Percentiles rank a stretch among this genome's conserved stretches.
phyloP scores from a whole-genome alignment of 2,113 vertebrate species.

The Strigops habroptila region DNA sequence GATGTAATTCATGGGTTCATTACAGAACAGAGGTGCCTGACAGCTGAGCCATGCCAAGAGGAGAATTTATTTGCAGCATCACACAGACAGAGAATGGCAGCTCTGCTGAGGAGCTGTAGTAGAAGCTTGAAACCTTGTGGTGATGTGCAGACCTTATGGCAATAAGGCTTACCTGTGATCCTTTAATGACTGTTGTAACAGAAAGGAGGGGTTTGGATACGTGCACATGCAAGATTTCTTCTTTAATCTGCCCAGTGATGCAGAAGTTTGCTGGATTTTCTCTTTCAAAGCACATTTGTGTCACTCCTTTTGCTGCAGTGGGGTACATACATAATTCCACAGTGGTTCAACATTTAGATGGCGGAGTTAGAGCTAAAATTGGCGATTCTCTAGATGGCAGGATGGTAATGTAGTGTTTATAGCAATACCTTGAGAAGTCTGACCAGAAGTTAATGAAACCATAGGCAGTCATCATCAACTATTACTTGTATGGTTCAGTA shows the following conservation, averaged over 20 bases:
- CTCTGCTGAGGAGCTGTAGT: conserved; percentile 41
- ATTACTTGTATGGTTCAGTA: conserved; percentile 64
- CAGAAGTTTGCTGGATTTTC: background rate
- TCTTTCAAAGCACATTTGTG: background rate
- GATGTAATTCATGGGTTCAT: conserved; percentile 84
- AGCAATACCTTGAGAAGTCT: conserved; percentile 58
- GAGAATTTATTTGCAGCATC: conserved; percentile 75
- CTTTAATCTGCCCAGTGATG: background rate
- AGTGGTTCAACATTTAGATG: background rate
- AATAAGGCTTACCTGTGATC: conserved; percentile 13
- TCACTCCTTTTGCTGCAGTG: background rate
- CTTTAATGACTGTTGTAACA: background rate
- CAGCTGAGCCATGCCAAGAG: conserved; percentile 80
- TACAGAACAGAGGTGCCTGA: conserved; percentile 76
- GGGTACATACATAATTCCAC: background rate
- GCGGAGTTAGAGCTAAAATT: background rate
- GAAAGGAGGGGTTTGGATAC: background rate
- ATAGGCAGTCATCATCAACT: conserved; percentile 64
- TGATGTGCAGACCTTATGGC: conserved; percentile 32
- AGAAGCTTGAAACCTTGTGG: conserved; percentile 27
- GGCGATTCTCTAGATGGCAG: conserved; percentile 37
- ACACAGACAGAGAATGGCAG: conserved; percentile 70
- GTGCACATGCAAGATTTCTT: background rate
- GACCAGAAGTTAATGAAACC: conserved; percentile 73
- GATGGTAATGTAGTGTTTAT: conserved; percentile 44